Base-by-base conservation (phyloP, 2,113 vertebrate species). In the Neolamprologus sp. region DNA sequence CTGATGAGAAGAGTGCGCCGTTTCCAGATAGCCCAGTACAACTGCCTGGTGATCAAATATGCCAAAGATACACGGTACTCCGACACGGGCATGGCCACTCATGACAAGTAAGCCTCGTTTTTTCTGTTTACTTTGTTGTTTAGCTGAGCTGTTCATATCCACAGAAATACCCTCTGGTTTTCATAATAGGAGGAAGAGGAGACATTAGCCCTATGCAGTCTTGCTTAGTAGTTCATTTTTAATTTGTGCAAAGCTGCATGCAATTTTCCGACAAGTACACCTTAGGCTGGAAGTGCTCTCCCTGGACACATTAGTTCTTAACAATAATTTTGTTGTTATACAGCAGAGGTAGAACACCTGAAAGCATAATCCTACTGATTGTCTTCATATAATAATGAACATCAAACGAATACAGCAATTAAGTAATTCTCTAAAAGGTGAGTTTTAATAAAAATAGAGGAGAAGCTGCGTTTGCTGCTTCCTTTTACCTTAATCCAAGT, bases 21-120 rank as follows among this genome's bases (percentile, higher is more conserved):
- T 23, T 99, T 99, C 94, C 98, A 98, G 93, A 92, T 99, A 0
- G 98, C 99, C 1, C 98, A 98, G 94, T 98, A 99, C 89, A 96
- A 88, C 55, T 99, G 99, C 86, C 79, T 99, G 82, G 94, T 99
- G 87, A 94, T 99, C 85, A 99, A 99, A 92, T 99, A 99, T 0
- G 96, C 97, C 85, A 99, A 97, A 89, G 99, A 99, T 91, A 97
- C 92, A 0, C 98, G 99, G 2, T 99, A 99, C 75, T 90, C 96
- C 6, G 82, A 96, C 11, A 65, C 5, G 0, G 97, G 95, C 1
- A 92, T 99, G 94, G 98, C 96, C 87, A 99, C 99, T 0, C 99
- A 99, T 1, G 98, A 99, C 96, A 95, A 80, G 99, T 98, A 91
- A 96, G 97, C 23, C 9, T 8, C 9, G 7, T 9, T 6, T 53